Conservation (phyloP, 2,113 vertebrate species). For the Caloenas nicobarica region DNA sequence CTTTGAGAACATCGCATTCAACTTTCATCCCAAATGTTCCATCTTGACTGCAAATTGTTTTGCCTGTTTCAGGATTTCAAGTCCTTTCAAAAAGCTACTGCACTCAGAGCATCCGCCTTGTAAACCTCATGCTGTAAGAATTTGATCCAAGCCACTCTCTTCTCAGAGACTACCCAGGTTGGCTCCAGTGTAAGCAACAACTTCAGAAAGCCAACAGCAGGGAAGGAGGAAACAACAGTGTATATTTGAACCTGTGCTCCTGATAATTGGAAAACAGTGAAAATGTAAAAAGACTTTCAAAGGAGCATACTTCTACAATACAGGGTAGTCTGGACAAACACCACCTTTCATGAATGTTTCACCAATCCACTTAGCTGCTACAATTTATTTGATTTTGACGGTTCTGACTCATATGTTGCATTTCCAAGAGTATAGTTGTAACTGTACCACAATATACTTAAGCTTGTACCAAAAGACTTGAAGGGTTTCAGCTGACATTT, state of each 20-base stretch:
- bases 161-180: background rate
- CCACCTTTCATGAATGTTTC: background rate
- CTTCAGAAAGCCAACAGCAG: background rate
- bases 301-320: background rate
- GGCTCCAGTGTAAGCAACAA: background rate
- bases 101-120: background rate
- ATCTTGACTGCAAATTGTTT: background rate
- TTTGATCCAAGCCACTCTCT: background rate
- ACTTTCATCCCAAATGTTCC: background rate
- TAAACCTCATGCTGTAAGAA: background rate
- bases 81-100: background rate
- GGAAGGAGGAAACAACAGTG: background rate
- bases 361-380: background rate
- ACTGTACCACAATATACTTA: background rate
- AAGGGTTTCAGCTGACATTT: background rate
- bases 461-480: background rate
- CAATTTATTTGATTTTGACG: constrained; percentile 4
- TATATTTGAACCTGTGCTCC: background rate
- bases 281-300: background rate
- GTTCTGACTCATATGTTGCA: background rate
- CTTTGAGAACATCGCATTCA: background rate
- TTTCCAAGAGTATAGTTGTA: background rate
- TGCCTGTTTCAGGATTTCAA: background rate
- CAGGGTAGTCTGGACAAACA: background rate
- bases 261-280: background rate